These are phyloP conservation scores for Anticlea derivata DNA, from an alignment of 2,888 invertebrate genomes.

Conservation along the genomic window DNA sequence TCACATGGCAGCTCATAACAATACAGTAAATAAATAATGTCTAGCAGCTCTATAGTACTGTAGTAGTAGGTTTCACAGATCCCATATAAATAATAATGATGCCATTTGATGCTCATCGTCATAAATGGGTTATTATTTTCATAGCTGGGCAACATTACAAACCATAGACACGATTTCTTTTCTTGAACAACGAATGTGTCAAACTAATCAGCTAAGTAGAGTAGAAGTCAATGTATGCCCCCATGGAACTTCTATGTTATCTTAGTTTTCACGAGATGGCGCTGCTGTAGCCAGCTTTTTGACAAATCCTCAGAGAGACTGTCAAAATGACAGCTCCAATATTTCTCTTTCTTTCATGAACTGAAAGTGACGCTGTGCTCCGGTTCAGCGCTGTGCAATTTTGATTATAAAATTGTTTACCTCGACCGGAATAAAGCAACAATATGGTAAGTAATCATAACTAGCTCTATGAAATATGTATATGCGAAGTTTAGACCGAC, in stretches of 20 bases:
- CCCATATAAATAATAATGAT: too few relatives aligned
- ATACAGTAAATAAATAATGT: too few relatives aligned
- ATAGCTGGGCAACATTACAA: constrained; percentile 2
- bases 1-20: too few relatives aligned
- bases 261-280: too few relatives aligned
- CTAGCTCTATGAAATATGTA: not conserved
- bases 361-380: constrained; percentile 71
- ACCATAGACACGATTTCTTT: not conserved
- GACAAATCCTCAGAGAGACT: not conserved
- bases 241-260: too few relatives aligned
- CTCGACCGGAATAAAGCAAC: constrained; percentile 89
- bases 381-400: constrained; percentile 97
- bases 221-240: too few relatives aligned
- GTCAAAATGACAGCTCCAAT: constrained; percentile 2
- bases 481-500: not conserved
- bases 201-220: too few relatives aligned
- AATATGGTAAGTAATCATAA: constrained; percentile 82
- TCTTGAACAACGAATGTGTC: too few relatives aligned
- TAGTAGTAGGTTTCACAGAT: too few relatives aligned
- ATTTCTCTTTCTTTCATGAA: constrained; percentile 55
- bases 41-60: too few relatives aligned
- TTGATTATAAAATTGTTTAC: constrained; percentile 87
- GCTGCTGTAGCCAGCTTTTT: too few relatives aligned
- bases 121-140: not conserved
- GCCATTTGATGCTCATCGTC: too few relatives aligned